These are phyloP conservation scores for Mustelus asterias DNA, from an alignment of 2,113 vertebrate genomes.

Conservation along the genomic window DNA sequence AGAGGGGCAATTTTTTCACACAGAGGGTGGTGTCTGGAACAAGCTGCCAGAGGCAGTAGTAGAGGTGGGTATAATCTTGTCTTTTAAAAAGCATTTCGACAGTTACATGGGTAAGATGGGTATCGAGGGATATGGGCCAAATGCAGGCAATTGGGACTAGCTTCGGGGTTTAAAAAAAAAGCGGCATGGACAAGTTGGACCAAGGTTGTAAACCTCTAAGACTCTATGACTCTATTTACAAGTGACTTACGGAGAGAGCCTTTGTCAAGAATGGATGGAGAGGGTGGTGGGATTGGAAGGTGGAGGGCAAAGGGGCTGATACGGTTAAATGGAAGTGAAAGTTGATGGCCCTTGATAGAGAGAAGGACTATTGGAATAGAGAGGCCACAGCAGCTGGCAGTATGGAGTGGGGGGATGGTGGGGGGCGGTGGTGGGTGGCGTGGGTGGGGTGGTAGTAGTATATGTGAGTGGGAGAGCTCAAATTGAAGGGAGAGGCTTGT, in stretches of 20 bases:
- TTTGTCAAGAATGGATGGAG: neutral
- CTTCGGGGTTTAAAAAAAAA: too few species aligned
- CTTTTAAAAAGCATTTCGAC: too few species aligned
- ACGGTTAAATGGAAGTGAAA: neutral
- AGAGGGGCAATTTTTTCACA: too few species aligned
- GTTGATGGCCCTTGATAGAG: neutral
- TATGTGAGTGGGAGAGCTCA: neutral
- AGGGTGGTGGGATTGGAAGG: neutral
- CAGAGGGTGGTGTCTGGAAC: too few species aligned
- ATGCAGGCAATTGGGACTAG: too few species aligned
- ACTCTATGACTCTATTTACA: neutral
- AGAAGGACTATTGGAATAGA: neutral
- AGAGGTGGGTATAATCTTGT: too few species aligned
- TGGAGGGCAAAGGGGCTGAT: neutral
- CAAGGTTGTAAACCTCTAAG: too few species aligned
- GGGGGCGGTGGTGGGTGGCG: too few species aligned
- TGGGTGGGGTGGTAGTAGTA: neutral
- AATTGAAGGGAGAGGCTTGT: neutral
- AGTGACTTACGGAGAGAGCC: neutral
- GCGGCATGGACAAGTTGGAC: too few species aligned
- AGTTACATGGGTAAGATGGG: too few species aligned
- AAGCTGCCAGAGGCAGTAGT: too few species aligned
- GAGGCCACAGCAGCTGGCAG: neutral
- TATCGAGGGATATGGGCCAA: too few species aligned
- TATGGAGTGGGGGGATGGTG: neutral